Percentiles rank a stretch among this genome's conserved stretches.
These are phyloP conservation scores for Linhomoeus sp. DNA, from an alignment of 2,888 invertebrate genomes.

Conservation along the genomic window DNA sequence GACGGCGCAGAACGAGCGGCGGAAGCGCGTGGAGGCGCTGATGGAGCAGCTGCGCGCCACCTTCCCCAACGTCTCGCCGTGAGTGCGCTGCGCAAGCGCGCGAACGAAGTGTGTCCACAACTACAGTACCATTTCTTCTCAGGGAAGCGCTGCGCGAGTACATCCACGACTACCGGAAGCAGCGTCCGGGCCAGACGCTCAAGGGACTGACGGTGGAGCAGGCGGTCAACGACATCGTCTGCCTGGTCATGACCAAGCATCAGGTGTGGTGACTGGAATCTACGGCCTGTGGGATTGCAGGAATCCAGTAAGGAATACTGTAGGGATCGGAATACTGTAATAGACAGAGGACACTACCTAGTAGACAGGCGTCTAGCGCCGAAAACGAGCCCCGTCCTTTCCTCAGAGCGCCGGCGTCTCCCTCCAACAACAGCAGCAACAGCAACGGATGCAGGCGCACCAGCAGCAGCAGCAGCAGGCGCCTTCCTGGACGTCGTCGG, in stretches of 20 bases:
- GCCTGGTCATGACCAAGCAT: no score
- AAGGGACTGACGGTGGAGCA: conserved; percentile 5
- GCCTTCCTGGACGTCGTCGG: no score
- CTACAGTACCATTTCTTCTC: no score
- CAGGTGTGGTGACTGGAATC: no score
- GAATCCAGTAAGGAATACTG: no score
- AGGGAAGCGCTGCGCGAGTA: conserved; percentile 4
- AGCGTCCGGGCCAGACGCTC: neutral
- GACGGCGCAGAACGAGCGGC: neutral
- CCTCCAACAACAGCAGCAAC: neutral
- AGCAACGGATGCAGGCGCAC: neutral
- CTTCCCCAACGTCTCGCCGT: conserved; percentile 1
- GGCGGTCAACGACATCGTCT: conserved; percentile 1
- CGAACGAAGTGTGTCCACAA: no score
- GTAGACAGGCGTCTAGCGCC: neutral
- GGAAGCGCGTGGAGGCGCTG: conserved; percentile 1
- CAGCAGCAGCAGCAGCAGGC: neutral
- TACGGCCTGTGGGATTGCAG: no score
- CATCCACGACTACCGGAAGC: conserved; percentile 3
- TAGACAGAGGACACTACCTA: no score
- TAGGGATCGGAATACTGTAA: no score
- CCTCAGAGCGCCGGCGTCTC: neutral
- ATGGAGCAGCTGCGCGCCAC: conserved; percentile 1
- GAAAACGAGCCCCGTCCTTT: neutral
- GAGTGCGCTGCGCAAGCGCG: no score